Evolutionary conservation across 1,140 invertebrate species (phyloP), one percentile per base, ranked within the genome.

Genomic region (Cyrtorhinus lividipennis): DNA sequence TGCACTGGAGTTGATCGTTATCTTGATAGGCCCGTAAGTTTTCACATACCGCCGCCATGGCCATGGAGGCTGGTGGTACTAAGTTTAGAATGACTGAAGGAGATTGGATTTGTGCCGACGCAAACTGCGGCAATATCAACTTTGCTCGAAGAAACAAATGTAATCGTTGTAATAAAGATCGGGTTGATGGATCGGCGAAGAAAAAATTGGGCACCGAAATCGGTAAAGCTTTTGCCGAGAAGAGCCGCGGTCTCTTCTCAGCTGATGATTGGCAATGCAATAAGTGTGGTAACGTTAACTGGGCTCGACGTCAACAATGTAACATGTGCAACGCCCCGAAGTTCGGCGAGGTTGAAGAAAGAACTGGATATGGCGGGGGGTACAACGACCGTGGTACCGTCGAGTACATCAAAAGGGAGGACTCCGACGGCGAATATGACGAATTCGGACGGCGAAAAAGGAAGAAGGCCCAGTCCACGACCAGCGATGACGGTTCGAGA

Each of bases 211-310:
- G 94, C 0, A 88, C 90, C 66, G 95, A 98, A 78, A 98, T 99
- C 69, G 97, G 96, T 1, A 98, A 98, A 79, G 88, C 87, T 48
- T 89, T 93, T 22, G 96, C 97, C 3, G 96, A 99, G 72, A 99
- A 98, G 76, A 97, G 93, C 68, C 85, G 94, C 69, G 97, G 97
- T 15, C 79, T 99, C n/a, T 92, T 92, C 72, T 92, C 91, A 77
- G 95, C 96, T 59, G 95, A 99, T 75, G 96, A 99, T 74, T 99
- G 97, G 97, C 92, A 97, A 72, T 99, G 97, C 74, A 94, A 89
- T 74, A 97, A 97, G 81, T 99, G 96, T 78, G 95, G 93, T 1
- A 99, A 99, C 76, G 95, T 99, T 1, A 99, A 99, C 73, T 99
- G 97, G 97, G 95, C 95, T 13, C 80, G 96, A 63, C 79, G 97